These are phyloP conservation scores for Cassiopea xamachana DNA, from an alignment of 30 jellyfish, hydroid and myxozoan genomes.

Conservation along the genomic window DNA sequence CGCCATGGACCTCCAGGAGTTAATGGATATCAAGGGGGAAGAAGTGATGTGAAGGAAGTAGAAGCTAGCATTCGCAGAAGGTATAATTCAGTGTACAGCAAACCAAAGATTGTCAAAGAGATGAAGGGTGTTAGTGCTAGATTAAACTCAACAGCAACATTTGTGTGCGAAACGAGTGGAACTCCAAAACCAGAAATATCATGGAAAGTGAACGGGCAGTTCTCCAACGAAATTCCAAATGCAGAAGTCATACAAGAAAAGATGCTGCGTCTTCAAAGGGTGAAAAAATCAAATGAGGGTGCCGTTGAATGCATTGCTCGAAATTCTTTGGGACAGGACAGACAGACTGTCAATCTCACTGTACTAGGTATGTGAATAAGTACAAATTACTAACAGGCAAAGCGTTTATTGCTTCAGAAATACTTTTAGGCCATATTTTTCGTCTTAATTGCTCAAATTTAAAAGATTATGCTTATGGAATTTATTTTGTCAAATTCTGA, in stretches of 20 bases:
- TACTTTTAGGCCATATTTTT: too few species aligned
- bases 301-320: slow-evolving; percentile 4
- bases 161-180: slow-evolving; percentile 16
- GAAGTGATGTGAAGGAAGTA: background rate
- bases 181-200: background rate
- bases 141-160: background rate
- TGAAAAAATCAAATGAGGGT: background rate
- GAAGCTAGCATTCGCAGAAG: background rate
- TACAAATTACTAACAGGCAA: too few species aligned
- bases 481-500: too few species aligned
- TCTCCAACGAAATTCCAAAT: background rate
- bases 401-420: too few species aligned
- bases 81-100: background rate
- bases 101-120: background rate
- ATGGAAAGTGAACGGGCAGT: slow-evolving; percentile 7
- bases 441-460: too few species aligned
- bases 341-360: slow-evolving; percentile 6
- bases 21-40: background rate
- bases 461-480: too few species aligned
- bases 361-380: background rate
- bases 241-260: background rate
- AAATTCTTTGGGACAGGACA: slow-evolving; percentile 2
- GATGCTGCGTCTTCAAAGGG: background rate
- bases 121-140: background rate
- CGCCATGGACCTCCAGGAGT: slow-evolving; percentile 3